A percentile compares a stretch with the other conserved stretches of the same genome.
Evolutionary conservation across 1,140 invertebrate genomes (phyloP).

Genomic region (Heliconius himera): DNA sequence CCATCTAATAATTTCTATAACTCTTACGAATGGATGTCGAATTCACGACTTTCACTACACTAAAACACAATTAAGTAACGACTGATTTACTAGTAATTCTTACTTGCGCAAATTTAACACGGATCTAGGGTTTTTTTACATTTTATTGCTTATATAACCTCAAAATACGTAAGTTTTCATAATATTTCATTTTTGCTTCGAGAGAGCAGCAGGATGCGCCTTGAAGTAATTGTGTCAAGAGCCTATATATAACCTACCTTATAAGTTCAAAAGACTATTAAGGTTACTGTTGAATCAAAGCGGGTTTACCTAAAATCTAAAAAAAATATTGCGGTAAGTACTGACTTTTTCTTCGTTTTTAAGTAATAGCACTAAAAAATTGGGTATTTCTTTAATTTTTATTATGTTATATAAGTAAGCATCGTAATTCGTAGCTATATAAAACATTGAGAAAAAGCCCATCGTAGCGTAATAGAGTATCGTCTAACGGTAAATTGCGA

Average conservation of each 20-base stretch:
- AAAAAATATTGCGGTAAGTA: no score
- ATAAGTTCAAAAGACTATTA: background rate
- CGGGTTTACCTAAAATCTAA: background rate
- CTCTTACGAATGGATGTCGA: background rate
- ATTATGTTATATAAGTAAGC: no score
- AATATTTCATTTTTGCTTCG: background rate
- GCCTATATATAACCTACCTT: background rate
- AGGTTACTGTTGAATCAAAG: background rate
- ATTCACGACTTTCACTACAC: background rate
- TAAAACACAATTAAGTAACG: background rate
- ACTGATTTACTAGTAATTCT: background rate
- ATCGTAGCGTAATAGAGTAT: no score
- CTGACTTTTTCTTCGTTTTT: no score
- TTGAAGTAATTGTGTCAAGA: slow-evolving; percentile 31
- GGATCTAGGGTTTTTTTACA: background rate
- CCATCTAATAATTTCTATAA: background rate
- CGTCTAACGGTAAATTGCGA: no score
- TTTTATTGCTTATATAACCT: background rate
- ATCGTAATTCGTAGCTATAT: no score
- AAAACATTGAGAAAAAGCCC: no score
- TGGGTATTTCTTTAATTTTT: no score
- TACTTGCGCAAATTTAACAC: background rate
- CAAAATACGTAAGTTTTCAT: background rate
- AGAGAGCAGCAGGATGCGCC: slow-evolving; percentile 24
- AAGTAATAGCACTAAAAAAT: no score